Evolutionary conservation across 2,888 invertebrate genomes (phyloP), one percentile per base, ranked within the genome.

Genomic region (Conops quadrifasciatus): DNA sequence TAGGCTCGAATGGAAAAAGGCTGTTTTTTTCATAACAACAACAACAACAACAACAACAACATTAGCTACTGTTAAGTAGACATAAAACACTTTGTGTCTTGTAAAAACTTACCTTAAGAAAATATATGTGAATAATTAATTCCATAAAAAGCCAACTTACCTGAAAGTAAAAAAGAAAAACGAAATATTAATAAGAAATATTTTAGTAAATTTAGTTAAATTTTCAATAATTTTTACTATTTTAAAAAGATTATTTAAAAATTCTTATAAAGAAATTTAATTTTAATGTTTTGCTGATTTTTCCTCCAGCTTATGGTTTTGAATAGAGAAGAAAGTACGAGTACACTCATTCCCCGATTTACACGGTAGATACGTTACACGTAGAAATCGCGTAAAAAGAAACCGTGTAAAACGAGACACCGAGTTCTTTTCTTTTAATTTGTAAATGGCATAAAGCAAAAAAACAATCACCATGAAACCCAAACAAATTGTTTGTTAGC

Each of bases 61-160:
- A 63, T 45, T 63, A 21, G 24, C 60, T 30, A 26, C 26, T 16
- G 28, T 1, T 56, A 15, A 26, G 26, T 56, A n/a, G n/a, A n/a
- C n/a, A n/a, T 36, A 36, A 43, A 43, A 43, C 30, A 4, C 28
- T 43, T 21, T 36, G 45, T 49, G 36, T 21, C 36, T 51, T 16
- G n/a, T 4, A n/a, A 58, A 47, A 11, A 67, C 67, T 67, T 67
- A 67, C 67, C 53, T 9, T 13, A 28, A 21, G 24, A 28, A 16
- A 24, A 7, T 11, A 26, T 4, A 1, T 5, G 45, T 24, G 63
- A 15, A 19, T 45, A 63, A 63, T 56, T 1, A 67, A 26, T 16
- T 21, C 7, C 19, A 24, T 64, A 51, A 21, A 21, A 30, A n/a
- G n/a, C n/a, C n/a, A 67, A 67, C 67, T 67, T 67, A 67, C 67